Conservation (phyloP, 2,797 vertebrate species). For the Fistularia commersonii region DNA sequence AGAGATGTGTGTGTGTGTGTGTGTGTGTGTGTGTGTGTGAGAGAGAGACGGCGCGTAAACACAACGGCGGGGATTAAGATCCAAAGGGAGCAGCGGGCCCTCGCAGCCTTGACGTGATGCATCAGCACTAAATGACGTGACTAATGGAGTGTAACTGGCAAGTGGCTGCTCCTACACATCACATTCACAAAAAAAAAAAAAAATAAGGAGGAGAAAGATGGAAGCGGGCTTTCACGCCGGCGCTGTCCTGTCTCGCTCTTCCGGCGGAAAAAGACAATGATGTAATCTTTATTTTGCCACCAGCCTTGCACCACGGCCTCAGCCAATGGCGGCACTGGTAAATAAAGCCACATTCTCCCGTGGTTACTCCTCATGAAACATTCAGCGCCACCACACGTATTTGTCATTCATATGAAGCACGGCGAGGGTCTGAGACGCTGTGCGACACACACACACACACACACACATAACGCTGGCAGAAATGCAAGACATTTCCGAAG, state of each 20-base stretch:
- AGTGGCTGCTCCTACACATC: constrained; percentile 24
- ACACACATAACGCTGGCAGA: constrained; percentile 13
- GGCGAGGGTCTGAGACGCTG: constrained; percentile 46
- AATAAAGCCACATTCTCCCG: constrained; percentile 48
- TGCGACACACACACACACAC: constrained; percentile 20
- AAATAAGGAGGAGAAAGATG: background rate
- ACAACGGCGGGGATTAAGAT: constrained; percentile 21
- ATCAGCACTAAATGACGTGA: constrained; percentile 20
- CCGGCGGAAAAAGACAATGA: constrained; percentile 29
- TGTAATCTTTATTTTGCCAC: constrained; percentile 56
- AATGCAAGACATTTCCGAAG: background rate
- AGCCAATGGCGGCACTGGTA: constrained; percentile 56
- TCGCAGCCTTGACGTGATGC: constrained; percentile 19
- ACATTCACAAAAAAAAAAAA: constrained; percentile 19
- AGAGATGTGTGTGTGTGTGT: constrained; percentile 21
- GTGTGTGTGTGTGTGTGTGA: no score
- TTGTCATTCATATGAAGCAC: constrained; percentile 64
- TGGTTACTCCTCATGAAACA: constrained; percentile 68
- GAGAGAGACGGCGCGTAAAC: constrained; percentile 10
- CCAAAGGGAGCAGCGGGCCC: constrained; percentile 10
- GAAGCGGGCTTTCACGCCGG: constrained; percentile 5
- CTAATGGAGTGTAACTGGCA: constrained; percentile 22
- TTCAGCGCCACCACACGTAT: constrained; percentile 70
- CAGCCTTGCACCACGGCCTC: constrained; percentile 32
- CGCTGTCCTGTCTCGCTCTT: constrained; percentile 10